Evolutionary conservation across 2,113 vertebrate species (phyloP), one percentile per base, ranked within the genome.

Genomic region (Ursus arctos): DNA sequence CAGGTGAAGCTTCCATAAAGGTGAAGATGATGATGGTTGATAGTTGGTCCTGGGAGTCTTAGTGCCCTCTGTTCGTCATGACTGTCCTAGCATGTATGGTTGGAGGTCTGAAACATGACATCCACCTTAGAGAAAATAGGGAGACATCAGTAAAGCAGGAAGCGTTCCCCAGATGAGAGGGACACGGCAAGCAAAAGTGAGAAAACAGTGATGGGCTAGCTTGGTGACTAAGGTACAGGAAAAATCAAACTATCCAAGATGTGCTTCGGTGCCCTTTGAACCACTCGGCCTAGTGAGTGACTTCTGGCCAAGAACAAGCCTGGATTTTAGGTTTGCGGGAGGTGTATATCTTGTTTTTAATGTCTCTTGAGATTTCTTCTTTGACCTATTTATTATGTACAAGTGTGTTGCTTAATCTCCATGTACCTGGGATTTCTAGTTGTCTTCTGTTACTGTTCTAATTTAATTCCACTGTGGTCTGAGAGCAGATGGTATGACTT

Each of bases 221-320:
- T 43, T 77, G 14, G 77, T 33, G n/a, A 87, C 49, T 28, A 49
- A 84, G 12, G 31, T 19, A 57, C 16, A 55, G 26, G 51, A 3
- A 31, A 81, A 36, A 79, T 6, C 36, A 28, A 65, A 53, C 40
- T 40, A 24, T 9, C 63, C 10, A 19, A 65, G 4, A 13, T 2
- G 1, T 31, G 26, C 51, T 28, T 55, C 22, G 22, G 18, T 26
- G 55, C 53, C 49, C 43, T 51, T 59, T 47, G 88, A 96, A 57
- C 33, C 33, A 21, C 28, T 90, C 53, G 77, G 55, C 18, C n/a
- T 94, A 53, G 28, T 53, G 19, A 57, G 24, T 49, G 82, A 82
- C 53, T 88, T 95, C 92, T 77, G 26, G 87, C 43, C 28, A 51
- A 91, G 72, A 93, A 92, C 26, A 61, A 82, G 40, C 36, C 40